Evolutionary conservation across 2,797 vertebrate species (phyloP), one percentile per base, ranked within the genome.

Genomic region (Parambassis ranga): DNA sequence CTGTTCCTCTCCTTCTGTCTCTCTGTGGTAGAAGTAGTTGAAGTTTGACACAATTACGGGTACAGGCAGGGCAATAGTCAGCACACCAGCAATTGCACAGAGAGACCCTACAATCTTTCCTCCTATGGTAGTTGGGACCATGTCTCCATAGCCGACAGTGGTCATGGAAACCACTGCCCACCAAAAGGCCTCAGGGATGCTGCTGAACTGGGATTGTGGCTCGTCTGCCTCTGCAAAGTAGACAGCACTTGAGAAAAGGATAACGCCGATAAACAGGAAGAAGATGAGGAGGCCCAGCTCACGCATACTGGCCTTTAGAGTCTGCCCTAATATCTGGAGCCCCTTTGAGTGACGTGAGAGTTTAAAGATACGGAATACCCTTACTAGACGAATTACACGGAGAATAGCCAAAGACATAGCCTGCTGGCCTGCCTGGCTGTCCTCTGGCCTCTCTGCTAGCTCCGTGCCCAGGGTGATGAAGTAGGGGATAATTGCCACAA

Each of bases 101-200:
- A 99, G 92, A 0, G 97, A 98, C 0, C 97, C 97, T 43, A 99
- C 97, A 1, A 98, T 98, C 91, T 99, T 99, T 33, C 97, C 97
- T 28, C 97, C 97, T 0, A 99, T 98, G 64, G 97, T 99, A 75
- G 96, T 95, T 4, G 97, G 97, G 73, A 97, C 95, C 97, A 99
- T 98, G 81, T 99, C 97, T 30, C 97, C 97, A 0, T 98, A 99
- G 55, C 97, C 97, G 37, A 99, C 98, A 0, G 98, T 99, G 59
- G 98, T 99, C 98, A 99, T 99, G 85, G 98, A 98, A 18, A 99
- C 98, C 83, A 99, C 96, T 0, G 98, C 97, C 98, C 98, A 99
- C 98, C 98, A 99, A 90, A 99, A 99, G 62, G 97, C 96, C 20
- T 99, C 98, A 0, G 98, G 98, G 79, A 99, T 99, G 88, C 97